Evolutionary conservation across 2,888 invertebrate genomes (phyloP).

Genomic region (Andrena fulva): DNA sequence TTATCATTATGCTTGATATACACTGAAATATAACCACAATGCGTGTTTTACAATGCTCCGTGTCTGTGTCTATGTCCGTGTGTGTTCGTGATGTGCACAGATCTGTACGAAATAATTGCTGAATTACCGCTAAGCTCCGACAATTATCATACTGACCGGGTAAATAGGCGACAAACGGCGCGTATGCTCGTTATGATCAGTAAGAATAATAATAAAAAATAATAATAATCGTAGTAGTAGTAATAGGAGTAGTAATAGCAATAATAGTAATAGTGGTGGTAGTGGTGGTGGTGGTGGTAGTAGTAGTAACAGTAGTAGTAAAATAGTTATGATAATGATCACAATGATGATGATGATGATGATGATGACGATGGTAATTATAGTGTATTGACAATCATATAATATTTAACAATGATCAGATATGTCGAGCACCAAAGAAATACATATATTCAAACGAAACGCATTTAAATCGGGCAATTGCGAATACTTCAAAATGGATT

Average conservation of each 20-base stretch:
- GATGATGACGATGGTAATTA: conserved; percentile 48
- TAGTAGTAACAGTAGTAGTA: conserved; percentile 13
- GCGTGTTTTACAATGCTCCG: conserved; percentile 77
- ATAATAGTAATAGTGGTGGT: conserved; percentile 5
- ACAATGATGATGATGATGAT: conserved; percentile 39
- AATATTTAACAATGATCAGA: conserved; percentile 78
- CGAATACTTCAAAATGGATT: conserved; percentile 8
- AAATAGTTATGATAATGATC: conserved; percentile 41
- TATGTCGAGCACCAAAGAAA: conserved; percentile 83
- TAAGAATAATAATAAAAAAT: conserved; percentile 29
- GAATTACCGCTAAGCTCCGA: conserved; percentile 78
- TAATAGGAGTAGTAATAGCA: conserved; percentile 15
- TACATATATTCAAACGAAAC: conserved; percentile 74
- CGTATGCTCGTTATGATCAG: conserved; percentile 71
- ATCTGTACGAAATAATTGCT: conserved; percentile 79
- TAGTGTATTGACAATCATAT: conserved; percentile 54
- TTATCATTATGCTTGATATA: conserved; percentile 83
- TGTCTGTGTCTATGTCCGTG: conserved; percentile 67
- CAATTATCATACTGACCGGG: conserved; percentile 79
- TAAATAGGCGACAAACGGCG: conserved; percentile 78
- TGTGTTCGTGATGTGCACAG: conserved; percentile 6
- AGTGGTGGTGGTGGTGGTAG: conserved; percentile 11
- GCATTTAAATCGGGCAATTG: conserved; percentile 42
- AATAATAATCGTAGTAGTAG: conserved; percentile 3
- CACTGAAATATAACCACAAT: conserved; percentile 84